A percentile compares a stretch with the other conserved stretches of the same genome.
phyloP scores from a whole-genome alignment of 2,797 vertebrate genomes.

The Gadopsis marmoratus region DNA sequence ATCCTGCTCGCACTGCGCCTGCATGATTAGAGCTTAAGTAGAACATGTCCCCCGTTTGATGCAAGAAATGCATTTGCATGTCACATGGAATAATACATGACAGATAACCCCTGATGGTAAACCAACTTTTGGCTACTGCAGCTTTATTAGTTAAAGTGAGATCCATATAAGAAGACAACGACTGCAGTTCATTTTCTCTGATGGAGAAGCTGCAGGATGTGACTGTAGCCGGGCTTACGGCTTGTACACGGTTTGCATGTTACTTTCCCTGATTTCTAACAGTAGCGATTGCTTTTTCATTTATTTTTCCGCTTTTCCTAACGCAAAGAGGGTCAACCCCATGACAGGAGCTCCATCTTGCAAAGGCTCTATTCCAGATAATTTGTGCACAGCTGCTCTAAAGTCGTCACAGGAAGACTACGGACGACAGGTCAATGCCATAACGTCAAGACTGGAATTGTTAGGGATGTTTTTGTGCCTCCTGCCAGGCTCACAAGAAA shows the following conservation, averaged over 20 bases:
- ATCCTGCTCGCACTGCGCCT: constrained; percentile 8
- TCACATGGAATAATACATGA: constrained; percentile 75
- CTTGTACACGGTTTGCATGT: neutral
- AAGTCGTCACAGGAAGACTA: constrained; percentile 16
- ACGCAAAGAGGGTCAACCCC: neutral
- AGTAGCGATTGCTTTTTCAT: neutral
- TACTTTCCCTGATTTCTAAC: neutral
- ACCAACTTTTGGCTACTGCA: constrained; percentile 17
- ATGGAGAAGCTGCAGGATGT: constrained; percentile 3
- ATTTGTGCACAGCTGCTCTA: constrained; percentile 27
- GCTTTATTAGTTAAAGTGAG: constrained; percentile 22
- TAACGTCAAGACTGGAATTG: constrained; percentile 39
- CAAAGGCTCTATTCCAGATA: neutral
- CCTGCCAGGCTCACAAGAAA: constrained; percentile 45
- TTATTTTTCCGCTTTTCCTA: neutral
- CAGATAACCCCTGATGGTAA: constrained; percentile 32
- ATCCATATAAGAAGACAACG: constrained; percentile 1
- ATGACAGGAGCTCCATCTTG: neutral
- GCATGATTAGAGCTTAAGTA: constrained; percentile 52
- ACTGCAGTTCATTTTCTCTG: neutral
- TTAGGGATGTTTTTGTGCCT: constrained; percentile 54
- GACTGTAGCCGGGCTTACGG: too few species aligned
- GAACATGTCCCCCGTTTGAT: constrained; percentile 57
- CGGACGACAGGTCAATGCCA: constrained; percentile 31
- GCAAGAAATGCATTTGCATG: constrained; percentile 62